Conservation (phyloP, 2,888 invertebrate genomes). For the Exocentrus adspersus region DNA sequence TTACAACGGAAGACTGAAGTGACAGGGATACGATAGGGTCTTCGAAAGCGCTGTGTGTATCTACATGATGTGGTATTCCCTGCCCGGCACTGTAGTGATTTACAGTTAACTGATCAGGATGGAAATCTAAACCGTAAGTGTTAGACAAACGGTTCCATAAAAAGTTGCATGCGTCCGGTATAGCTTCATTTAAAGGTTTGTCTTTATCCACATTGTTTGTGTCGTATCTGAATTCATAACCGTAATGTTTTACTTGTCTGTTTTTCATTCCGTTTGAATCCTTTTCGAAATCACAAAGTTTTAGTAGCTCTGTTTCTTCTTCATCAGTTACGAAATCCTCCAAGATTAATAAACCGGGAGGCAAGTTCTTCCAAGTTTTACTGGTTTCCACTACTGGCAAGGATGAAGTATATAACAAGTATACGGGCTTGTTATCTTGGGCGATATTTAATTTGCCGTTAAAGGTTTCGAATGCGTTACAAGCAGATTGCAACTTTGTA, state of each 20-base stretch:
- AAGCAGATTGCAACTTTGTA: constrained; percentile 65
- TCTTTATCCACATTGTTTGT: constrained; percentile 84
- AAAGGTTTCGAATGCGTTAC: constrained; percentile 67
- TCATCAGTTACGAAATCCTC: constrained; percentile 75
- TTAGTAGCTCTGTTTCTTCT: constrained; percentile 74
- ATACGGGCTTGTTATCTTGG: constrained; percentile 71
- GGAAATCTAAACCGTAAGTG: constrained; percentile 60
- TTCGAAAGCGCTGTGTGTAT: constrained; percentile 94
- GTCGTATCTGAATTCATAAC: constrained; percentile 90
- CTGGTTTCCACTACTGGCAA: constrained; percentile 47
- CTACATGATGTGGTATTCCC: constrained; percentile 95
- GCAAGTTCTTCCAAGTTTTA: constrained; percentile 63
- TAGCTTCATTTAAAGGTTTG: constrained; percentile 71
- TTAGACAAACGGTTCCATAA: constrained; percentile 70
- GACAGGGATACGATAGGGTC: constrained; percentile 89
- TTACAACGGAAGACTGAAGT: constrained; percentile 81
- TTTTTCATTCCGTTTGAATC: constrained; percentile 73
- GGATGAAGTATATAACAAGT: constrained; percentile 71
- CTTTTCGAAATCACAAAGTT: constrained; percentile 67
- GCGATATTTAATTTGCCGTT: constrained; percentile 71
- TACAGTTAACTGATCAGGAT: constrained; percentile 86
- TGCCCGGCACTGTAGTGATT: constrained; percentile 88
- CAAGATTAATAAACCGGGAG: constrained; percentile 76
- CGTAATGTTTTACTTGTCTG: constrained; percentile 88
- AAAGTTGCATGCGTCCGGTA: constrained; percentile 77